Evolutionary conservation across 2,113 vertebrate species (phyloP).

Genomic region (Cervus canadensis): DNA sequence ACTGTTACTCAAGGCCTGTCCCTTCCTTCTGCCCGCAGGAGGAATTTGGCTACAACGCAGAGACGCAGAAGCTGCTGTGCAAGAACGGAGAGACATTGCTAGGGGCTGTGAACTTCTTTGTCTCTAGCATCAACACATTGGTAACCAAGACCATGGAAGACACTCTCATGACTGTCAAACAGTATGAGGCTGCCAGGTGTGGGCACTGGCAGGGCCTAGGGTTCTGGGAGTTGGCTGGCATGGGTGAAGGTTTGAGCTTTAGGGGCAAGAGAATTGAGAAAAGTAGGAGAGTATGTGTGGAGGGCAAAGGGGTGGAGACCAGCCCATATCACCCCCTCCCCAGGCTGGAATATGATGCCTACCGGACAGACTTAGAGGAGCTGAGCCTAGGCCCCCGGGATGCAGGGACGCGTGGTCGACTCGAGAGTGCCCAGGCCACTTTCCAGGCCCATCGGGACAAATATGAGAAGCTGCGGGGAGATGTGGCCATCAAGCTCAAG

Average conservation of each 20-base stretch:
- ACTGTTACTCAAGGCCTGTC: background rate
- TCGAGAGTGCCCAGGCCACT: slow-evolving; percentile 90
- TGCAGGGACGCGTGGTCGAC: slow-evolving; percentile 86
- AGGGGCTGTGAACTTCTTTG: slow-evolving; percentile 97
- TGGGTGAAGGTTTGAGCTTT: slow-evolving; percentile 1
- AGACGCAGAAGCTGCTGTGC: slow-evolving; percentile 96
- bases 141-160: slow-evolving; percentile 99
- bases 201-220: slow-evolving; percentile 36
- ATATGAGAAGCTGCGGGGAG: slow-evolving; percentile 93
- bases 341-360: slow-evolving; percentile 96
- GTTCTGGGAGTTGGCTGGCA: slow-evolving; percentile 35
- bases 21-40: slow-evolving; percentile 82
- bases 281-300: background rate
- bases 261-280: background rate
- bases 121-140: slow-evolving; percentile 97
- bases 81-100: slow-evolving; percentile 97
- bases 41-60: slow-evolving; percentile 97
- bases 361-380: slow-evolving; percentile 96
- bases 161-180: slow-evolving; percentile 95
- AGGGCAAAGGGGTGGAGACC: background rate
- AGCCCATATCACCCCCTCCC: background rate
- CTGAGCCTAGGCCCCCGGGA: slow-evolving; percentile 93
- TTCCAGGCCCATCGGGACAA: slow-evolving; percentile 95
- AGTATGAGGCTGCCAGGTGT: slow-evolving; percentile 95
- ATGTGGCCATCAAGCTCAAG: slow-evolving; percentile 95